Evolutionary conservation across 2,888 invertebrate species (phyloP).

Genomic region (Drosophila ezoana): DNA sequence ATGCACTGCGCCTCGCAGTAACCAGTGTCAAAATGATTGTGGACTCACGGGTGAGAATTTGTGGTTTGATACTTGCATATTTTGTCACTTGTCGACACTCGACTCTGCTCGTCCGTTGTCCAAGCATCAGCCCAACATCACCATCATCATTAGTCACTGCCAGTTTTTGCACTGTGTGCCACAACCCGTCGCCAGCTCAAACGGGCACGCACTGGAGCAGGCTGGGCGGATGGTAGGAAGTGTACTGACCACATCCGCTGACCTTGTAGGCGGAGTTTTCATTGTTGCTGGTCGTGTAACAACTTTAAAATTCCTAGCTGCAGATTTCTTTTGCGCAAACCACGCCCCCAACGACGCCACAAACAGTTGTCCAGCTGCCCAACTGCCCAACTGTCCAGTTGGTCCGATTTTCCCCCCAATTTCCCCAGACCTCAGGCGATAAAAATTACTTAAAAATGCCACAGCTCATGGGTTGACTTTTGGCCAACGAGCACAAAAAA

Average conservation of each 20-base stretch:
- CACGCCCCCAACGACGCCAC: conserved; percentile 22
- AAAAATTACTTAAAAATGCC: conserved; percentile 84
- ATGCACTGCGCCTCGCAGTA: conserved; percentile 39
- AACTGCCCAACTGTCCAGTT: background rate
- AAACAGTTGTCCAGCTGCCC: conserved; percentile 32
- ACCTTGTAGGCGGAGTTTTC: conserved; percentile 56
- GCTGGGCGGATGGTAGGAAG: background rate
- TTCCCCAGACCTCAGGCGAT: conserved; percentile 63
- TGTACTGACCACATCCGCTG: conserved; percentile 62
- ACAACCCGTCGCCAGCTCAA: conserved; percentile 11
- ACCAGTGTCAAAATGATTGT: conserved; percentile 81
- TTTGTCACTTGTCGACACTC: conserved; percentile 70
- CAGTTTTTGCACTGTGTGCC: conserved; percentile 23
- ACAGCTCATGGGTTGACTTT: conserved; percentile 84
- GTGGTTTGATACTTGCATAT: conserved; percentile 80
- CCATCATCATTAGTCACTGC: conserved; percentile 50
- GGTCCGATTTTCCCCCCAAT: background rate
- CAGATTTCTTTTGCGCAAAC: conserved; percentile 42
- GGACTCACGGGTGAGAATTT: conserved; percentile 81
- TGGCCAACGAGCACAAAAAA: conserved; percentile 75
- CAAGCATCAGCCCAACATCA: conserved; percentile 21
- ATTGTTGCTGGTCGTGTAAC: conserved; percentile 53
- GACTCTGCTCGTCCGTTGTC: conserved; percentile 3
- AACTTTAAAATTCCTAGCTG: conserved; percentile 64
- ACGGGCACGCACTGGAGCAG: conserved; percentile 24